Base-by-base conservation (phyloP, 2,113 vertebrate genomes). In the Hepsetus odoe region DNA sequence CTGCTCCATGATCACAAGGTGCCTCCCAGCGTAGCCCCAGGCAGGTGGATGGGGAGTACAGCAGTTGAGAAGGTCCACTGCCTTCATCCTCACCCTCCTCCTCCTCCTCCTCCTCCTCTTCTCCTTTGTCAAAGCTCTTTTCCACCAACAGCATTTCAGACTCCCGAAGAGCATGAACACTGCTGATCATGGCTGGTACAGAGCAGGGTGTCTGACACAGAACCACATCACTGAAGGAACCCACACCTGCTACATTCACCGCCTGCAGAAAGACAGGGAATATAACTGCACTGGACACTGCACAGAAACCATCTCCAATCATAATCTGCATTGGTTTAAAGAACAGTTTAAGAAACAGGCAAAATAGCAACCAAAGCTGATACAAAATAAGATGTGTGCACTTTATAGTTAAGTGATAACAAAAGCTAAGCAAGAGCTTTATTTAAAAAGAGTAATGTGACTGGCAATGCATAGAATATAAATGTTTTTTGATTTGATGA, bases 31-130 rank as follows among this genome's bases (percentile, higher is more conserved):
- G 91, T 77, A 99, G 76, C 28, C 95, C 96, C 90, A 98, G 93
- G 88, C 96, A 98, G 84, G 95, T 97, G 80, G 97, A 98, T 11
- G 95, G 94, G 58, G 93, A 97, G 88, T 95, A 96, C 75, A 90
- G 84, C 0, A 91, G 90, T 20, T 77, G 79, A 9, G 72, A 20
- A 16, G 73, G 44, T 14, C 53, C 88, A 0, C 88, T 88, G 0
- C 91, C 90, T 7, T 83, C 85, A 0, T 91, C 87, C 0, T 89
- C 88, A 0, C 88, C 90, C 0, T 89, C 90, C 0, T 80, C 75
- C 0, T 78, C 89, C 49, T 95, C 92, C 0, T 89, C 90, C 0
- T 83, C 74, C 0, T 79, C 89, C 58, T 94, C 93, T 64, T 85
- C 85, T 5, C 24, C 80, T 28, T 33, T 79, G 4, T 87, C 88